These are phyloP conservation scores for Centropus bengalensis DNA, from an alignment of 2,113 vertebrate species.

Conservation along the genomic window DNA sequence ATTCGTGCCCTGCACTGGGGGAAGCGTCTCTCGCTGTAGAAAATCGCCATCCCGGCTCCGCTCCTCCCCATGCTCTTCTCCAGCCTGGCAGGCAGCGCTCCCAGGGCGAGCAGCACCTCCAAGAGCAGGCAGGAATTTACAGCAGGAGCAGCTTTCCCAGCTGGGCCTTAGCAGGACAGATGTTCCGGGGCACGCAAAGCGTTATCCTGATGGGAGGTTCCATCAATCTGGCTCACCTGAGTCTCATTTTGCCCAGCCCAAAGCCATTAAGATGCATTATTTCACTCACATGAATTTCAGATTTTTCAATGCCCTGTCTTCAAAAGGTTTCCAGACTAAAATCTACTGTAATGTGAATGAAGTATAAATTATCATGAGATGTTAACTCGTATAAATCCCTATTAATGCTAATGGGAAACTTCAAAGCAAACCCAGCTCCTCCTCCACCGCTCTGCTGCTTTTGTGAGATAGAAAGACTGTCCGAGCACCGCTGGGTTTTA, in stretches of 20 bases:
- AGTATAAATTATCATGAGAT: conserved; percentile 54
- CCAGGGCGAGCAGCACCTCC: not conserved
- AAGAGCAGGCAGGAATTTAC: conserved; percentile 52
- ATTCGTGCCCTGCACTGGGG: not conserved
- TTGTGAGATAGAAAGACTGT: conserved; percentile 20
- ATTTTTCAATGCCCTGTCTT: conserved; percentile 40
- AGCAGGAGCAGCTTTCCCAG: conserved; percentile 41
- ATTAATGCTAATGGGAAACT: conserved; percentile 44
- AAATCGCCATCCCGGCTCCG: not conserved
- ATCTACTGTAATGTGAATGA: conserved; percentile 20
- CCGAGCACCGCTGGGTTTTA: not conserved
- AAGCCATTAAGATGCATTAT: conserved; percentile 49
- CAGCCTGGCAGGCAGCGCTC: not conserved
- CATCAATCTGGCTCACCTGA: conserved; percentile 60
- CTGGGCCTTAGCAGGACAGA: conserved; percentile 60
- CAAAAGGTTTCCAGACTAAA: conserved; percentile 52
- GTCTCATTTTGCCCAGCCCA: conserved; percentile 46
- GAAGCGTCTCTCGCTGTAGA: not conserved
- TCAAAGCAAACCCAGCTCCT: conserved; percentile 40
- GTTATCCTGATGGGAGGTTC: conserved; percentile 23
- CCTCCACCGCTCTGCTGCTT: not conserved
- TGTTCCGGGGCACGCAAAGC: conserved; percentile 49
- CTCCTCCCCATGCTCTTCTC: not conserved
- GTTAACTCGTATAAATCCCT: conserved; percentile 40
- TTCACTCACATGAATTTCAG: conserved; percentile 48